A percentile compares a stretch with the other conserved stretches of the same genome.
Conservation (phyloP, 92 coral and sea anemone genomes). For the Zoanthus gigantus region DNA sequence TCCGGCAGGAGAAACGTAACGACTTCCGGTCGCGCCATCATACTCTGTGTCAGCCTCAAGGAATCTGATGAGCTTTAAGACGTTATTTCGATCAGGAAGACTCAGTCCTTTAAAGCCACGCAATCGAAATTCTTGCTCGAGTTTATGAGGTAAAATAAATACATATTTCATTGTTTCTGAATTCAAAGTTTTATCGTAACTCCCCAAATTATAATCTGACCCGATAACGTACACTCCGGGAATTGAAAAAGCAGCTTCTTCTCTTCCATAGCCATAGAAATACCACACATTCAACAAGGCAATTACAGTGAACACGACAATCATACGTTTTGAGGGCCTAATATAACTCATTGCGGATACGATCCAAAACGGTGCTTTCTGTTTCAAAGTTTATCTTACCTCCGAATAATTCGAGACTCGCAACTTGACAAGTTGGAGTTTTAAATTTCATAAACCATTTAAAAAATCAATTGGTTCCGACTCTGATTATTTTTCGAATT, state of each 20-base stretch:
- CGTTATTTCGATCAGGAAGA: constrained; percentile 29
- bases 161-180: constrained; percentile 2
- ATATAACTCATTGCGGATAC: background rate
- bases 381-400: background rate
- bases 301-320: background rate
- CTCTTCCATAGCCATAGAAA: constrained; percentile 18
- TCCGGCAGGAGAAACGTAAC: background rate
- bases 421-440: background rate
- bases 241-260: background rate
- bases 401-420: background rate
- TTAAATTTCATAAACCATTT: background rate
- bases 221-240: constrained; percentile 37
- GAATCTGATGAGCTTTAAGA: constrained; percentile 15
- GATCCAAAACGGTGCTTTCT: background rate
- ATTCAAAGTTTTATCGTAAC: background rate
- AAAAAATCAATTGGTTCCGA: background rate
- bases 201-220: constrained; percentile 33
- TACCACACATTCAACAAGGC: constrained; percentile 30
- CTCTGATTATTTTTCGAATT: background rate
- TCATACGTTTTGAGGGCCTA: constrained; percentile 24
- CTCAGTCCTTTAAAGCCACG: constrained; percentile 18
- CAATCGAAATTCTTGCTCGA: constrained; percentile 7
- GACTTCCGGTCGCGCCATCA: constrained; percentile 37
- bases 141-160: constrained; percentile 32
- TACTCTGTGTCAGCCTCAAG: constrained; percentile 32